Evolutionary conservation across 2,797 vertebrate species (phyloP), one percentile per base, ranked within the genome.

Genomic region (Acipenser ruthenus): DNA sequence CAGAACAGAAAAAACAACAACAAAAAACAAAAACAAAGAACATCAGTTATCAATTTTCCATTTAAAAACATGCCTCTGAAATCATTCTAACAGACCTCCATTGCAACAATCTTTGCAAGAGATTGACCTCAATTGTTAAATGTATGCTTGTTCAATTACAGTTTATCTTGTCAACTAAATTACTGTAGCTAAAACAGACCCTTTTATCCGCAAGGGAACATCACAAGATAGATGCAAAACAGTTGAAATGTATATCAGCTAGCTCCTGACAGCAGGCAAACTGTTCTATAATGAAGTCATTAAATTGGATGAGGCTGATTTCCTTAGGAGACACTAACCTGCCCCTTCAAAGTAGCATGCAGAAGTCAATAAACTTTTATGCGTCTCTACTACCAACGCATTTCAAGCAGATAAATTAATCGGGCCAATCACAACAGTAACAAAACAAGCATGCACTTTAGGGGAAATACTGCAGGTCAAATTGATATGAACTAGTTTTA

Each of bases 351-450:
- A 76, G 72, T 69, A 78, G 77, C 67, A 73, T 72, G 77, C 49
- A 75, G 72, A 78, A 91, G 86, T 87, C 84, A 82, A 87, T 89
- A 88, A 83, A 82, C 66, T 76, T 87, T 86, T 85, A 87, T 84
- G 70, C 72, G 79, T 74, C 80, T 69, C 13, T 75, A 78, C 76
- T 79, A 74, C 78, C 79, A 82, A 81, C 77, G 71, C 74, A 79
- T 79, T 76, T 71, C 67, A 71, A 74, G 74, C 63, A 70, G 79
- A 79, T 82, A 87, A 89, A 85, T 86, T 77, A 79, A 68, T 69
- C 56, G 80, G 80, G 71, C 79, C 78, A 76, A 84, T 86, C 80
- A 81, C 69, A 69, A 5, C 37, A 37, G 37, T 37, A 37, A 37
- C 5, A 37, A 4, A 37, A 37, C 37, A 37, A 37, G 37, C 37